Evolutionary conservation across 2,888 invertebrate species (phyloP).

Genomic region (Caenorhabditis japonica): DNA sequence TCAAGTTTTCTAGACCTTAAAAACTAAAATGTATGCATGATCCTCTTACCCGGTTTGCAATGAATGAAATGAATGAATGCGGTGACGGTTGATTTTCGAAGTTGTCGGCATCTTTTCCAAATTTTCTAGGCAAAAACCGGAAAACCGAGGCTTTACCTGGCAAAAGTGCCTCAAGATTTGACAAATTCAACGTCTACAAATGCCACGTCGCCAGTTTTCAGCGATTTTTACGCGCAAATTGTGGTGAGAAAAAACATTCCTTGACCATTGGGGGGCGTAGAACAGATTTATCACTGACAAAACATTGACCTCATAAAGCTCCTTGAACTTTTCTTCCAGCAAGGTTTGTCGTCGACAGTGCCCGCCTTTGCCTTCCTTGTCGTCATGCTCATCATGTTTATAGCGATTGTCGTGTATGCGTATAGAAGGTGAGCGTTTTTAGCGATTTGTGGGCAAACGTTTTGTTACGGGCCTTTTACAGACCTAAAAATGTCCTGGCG

Average conservation of each 20-base stretch:
- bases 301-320: no score
- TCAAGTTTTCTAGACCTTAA: no score
- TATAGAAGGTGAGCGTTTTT: slow-evolving; percentile 50
- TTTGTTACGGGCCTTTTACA: no score
- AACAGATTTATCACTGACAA: no score
- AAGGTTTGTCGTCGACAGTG: slow-evolving; percentile 32
- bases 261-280: no score
- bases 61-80: no score
- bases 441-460: no score
- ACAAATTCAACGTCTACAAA: slow-evolving; percentile 14
- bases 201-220: slow-evolving; percentile 15
- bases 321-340: slow-evolving; percentile 33
- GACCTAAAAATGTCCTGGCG: no score
- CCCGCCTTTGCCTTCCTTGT: slow-evolving; percentile 46
- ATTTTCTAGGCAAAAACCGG: slow-evolving; percentile 32
- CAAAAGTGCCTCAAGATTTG: slow-evolving; percentile 1
- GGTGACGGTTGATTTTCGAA: slow-evolving; percentile 29
- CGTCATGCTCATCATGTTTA: slow-evolving; percentile 50
- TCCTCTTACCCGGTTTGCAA: no score
- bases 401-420: slow-evolving; percentile 46
- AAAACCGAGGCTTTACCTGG: slow-evolving; percentile 24
- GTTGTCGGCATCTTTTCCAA: background rate
- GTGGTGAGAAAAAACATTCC: slow-evolving; percentile 38
- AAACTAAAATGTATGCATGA: no score
- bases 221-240: slow-evolving; percentile 36